A percentile compares a stretch with the other conserved stretches of the same genome.
Conservation (phyloP, 2,888 invertebrate genomes). For the Nipponacmea schrenckii region DNA sequence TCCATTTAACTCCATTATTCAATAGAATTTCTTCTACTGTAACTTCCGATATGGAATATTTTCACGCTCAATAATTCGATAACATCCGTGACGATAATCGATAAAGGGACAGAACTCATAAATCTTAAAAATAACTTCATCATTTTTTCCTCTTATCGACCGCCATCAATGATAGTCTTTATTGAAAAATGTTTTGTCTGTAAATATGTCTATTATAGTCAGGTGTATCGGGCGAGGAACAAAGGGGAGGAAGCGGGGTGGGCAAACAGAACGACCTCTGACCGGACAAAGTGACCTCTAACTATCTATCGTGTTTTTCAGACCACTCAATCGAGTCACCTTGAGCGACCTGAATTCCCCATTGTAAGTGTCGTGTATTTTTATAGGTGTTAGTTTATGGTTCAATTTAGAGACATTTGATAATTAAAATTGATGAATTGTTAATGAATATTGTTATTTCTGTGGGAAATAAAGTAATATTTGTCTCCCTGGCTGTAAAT, state of each 20-base stretch:
- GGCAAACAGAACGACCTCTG: neutral
- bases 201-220: neutral
- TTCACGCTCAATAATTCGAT: neutral
- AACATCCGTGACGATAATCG: neutral
- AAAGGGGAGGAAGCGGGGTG: conserved; percentile 2
- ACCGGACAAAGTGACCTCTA: neutral
- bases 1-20: too few relatives aligned
- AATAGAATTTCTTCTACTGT: too few relatives aligned
- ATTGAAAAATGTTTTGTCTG: neutral
- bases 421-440: neutral
- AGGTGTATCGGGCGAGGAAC: neutral
- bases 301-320: neutral
- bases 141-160: neutral
- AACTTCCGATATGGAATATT: neutral
- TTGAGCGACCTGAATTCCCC: neutral
- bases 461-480: too few relatives aligned
- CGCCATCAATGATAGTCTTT: neutral
- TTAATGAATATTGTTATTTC: too few relatives aligned
- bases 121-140: neutral
- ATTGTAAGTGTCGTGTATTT: neutral
- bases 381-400: neutral
- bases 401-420: neutral
- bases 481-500: too few relatives aligned
- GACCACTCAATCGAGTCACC: neutral
- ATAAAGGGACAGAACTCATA: neutral